phyloP scores from a whole-genome alignment of 2,888 invertebrate genomes.

The Copidosoma aretas region DNA sequence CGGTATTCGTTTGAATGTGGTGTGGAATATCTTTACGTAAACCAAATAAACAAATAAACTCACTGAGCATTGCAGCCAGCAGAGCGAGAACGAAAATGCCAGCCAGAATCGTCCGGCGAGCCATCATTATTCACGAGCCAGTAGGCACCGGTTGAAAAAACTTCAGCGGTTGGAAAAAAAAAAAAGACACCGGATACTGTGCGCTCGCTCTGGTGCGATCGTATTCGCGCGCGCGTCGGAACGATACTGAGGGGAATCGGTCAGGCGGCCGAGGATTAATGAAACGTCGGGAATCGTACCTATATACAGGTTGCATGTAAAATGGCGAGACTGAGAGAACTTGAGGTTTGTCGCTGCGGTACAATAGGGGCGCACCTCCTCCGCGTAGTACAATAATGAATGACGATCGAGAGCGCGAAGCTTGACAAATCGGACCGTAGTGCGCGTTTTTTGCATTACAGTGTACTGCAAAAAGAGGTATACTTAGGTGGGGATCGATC shows the following conservation, averaged over 20 bases:
- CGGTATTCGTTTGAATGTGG: too few species aligned
- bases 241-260: background rate
- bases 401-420: too few species aligned
- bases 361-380: background rate
- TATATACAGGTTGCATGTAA: too few species aligned
- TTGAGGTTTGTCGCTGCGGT: background rate
- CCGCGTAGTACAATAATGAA: background rate
- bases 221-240: background rate
- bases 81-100: slow-evolving; percentile 46
- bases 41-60: slow-evolving; percentile 36
- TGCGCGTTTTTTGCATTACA: too few species aligned
- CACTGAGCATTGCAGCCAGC: slow-evolving; percentile 44
- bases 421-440: too few species aligned
- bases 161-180: background rate
- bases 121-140: slow-evolving; percentile 39
- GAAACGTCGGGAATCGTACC: background rate
- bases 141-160: background rate
- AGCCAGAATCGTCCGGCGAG: slow-evolving; percentile 44
- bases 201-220: background rate
- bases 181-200: background rate
- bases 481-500: too few species aligned
- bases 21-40: too few species aligned
- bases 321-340: too few species aligned
- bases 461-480: too few species aligned
- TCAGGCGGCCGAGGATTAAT: background rate